phyloP scores from a whole-genome alignment of 2,888 invertebrate genomes.

The Leptopilina syphax region DNA sequence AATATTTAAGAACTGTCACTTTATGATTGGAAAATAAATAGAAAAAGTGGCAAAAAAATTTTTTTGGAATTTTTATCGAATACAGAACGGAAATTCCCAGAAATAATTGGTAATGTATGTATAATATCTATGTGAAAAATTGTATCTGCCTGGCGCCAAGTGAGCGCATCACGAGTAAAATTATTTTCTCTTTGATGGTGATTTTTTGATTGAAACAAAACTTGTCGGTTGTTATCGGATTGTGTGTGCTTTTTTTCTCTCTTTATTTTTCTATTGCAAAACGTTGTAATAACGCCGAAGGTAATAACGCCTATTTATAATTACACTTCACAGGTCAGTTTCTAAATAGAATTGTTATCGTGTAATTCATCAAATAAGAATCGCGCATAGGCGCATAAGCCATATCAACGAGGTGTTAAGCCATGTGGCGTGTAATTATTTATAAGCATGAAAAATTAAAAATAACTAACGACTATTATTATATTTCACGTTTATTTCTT shows the following conservation, averaged over 20 bases:
- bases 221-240: slow-evolving; percentile 21
- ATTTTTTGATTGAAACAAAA: slow-evolving; percentile 1
- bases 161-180: background rate
- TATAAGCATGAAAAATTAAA: slow-evolving; percentile 51
- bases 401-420: slow-evolving; percentile 52
- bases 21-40: background rate
- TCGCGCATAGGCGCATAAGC: slow-evolving; percentile 28
- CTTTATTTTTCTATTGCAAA: slow-evolving; percentile 9
- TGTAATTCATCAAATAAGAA: slow-evolving; percentile 46
- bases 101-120: no score
- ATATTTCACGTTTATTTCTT: slow-evolving; percentile 25
- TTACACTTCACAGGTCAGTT: slow-evolving; percentile 36
- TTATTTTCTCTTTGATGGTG: slow-evolving; percentile 7
- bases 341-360: slow-evolving; percentile 56
- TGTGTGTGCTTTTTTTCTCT: no score
- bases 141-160: background rate
- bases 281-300: slow-evolving; percentile 16
- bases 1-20: no score
- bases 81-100: no score
- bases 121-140: background rate
- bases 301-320: slow-evolving; percentile 28
- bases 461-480: slow-evolving; percentile 56
- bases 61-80: no score
- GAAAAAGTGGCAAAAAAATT: background rate
- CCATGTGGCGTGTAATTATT: slow-evolving; percentile 55